A percentile compares a stretch with the other conserved stretches of the same genome.
Evolutionary conservation across 2,888 invertebrate genomes (phyloP).

Genomic region (Zhuqinia jingwanae): DNA sequence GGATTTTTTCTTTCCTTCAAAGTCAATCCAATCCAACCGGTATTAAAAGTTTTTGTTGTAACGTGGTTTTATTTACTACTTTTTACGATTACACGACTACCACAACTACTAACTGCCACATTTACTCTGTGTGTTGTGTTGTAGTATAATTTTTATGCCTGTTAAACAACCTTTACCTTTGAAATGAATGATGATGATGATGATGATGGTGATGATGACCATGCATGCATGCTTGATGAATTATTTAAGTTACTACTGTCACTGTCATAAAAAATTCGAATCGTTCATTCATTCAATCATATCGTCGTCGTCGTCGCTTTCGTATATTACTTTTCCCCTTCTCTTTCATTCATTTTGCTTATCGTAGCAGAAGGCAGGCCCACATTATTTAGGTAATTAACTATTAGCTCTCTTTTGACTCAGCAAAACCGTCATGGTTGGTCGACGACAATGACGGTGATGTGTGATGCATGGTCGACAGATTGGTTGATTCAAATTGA

Average conservation of each 20-base stretch:
- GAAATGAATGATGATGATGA: neutral
- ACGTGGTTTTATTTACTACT: slow-evolving; percentile 27
- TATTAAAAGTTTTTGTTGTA: slow-evolving; percentile 7
- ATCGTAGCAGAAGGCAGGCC: neutral
- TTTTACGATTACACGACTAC: slow-evolving; percentile 46
- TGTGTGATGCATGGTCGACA: slow-evolving; percentile 37
- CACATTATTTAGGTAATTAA: slow-evolving; percentile 33
- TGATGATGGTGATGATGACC: slow-evolving; percentile 39
- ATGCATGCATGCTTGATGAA: slow-evolving; percentile 33
- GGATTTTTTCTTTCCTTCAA: slow-evolving; percentile 41
- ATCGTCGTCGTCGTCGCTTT: slow-evolving; percentile 20
- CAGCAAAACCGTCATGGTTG: slow-evolving; percentile 40
- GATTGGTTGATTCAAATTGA: slow-evolving; percentile 18
- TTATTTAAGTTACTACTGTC: slow-evolving; percentile 66
- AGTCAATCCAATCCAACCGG: slow-evolving; percentile 59
- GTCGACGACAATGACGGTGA: slow-evolving; percentile 39
- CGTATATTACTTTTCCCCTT: neutral
- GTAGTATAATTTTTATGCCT: slow-evolving; percentile 9
- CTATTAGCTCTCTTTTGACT: slow-evolving; percentile 20
- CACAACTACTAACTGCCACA: neutral
- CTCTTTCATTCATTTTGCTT: neutral
- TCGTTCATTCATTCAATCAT: slow-evolving; percentile 62
- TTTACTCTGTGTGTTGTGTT: neutral
- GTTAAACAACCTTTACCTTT: slow-evolving; percentile 58
- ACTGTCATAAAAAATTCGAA: slow-evolving; percentile 67